Conservation (phyloP, 2,888 invertebrate genomes). For the Lapara coniferarum region DNA sequence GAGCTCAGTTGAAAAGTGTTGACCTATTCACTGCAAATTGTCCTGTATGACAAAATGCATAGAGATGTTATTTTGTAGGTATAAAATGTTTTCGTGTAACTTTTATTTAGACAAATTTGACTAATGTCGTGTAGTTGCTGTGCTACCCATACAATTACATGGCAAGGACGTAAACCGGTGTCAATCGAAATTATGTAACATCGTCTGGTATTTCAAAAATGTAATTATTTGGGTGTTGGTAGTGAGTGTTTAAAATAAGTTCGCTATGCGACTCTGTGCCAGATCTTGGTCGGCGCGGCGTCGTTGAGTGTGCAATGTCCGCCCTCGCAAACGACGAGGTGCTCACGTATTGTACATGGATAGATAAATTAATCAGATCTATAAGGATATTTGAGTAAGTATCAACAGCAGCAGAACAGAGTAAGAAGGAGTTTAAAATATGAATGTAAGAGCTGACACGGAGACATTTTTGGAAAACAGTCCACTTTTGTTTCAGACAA, state of each 20-base stretch:
- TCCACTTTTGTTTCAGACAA: not conserved
- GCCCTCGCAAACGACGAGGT: slow-evolving; percentile 3
- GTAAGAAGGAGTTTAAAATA: not conserved
- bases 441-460: not conserved
- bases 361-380: not conserved
- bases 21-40: no score
- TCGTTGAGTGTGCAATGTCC: slow-evolving; percentile 11
- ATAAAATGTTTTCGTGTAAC: no score
- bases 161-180: slow-evolving; percentile 42
- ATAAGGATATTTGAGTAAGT: no score
- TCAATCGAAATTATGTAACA: slow-evolving; percentile 60
- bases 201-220: slow-evolving; percentile 76
- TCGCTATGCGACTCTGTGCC: slow-evolving; percentile 61
- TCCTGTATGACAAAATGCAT: no score
- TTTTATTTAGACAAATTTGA: not conserved
- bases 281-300: slow-evolving; percentile 44
- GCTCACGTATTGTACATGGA: not conserved
- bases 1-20: not conserved
- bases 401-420: no score
- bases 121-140: not conserved
- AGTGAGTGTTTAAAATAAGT: slow-evolving; percentile 70
- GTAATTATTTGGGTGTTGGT: slow-evolving; percentile 66
- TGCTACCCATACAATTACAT: slow-evolving; percentile 14
- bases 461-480: not conserved
- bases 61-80: no score